Base-by-base conservation (phyloP, 2,888 invertebrate genomes). In the Leucania comma region DNA sequence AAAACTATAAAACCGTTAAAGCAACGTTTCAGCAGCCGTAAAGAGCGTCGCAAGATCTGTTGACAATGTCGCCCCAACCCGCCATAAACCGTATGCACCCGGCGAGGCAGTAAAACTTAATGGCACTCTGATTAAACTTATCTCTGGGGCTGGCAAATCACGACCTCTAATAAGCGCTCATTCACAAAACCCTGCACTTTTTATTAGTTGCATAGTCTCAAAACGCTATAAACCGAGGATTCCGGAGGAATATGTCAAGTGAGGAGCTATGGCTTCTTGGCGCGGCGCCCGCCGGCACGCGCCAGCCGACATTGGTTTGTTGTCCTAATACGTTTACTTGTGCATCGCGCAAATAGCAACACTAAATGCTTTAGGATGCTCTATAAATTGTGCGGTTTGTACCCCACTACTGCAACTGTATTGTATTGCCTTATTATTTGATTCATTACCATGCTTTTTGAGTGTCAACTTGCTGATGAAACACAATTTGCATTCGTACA, bases 1-100 rank as follows among this genome's bases (percentile, higher is more conserved):
- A 93, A 95, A 95, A 95, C 95, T 95, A 96, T 96, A 96, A 96
- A 96, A 96, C 94, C 92, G 95, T 95, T 95, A 95, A 95, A 95
- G 95, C 93, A 95, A 94, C 95, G 94, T 95, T 95, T 95, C 95
- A 95, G 93, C 93, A 94, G 95, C 94, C 90, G 95, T 96, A 95
- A 96, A 95, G 95, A 95, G 93, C 93, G 93, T 93, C 93, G 93
- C 94, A 92, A 94, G 95, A 95, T 95, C 95, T 95, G 95, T 96
- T 95, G 96, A 96, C 96, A 96, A 95, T 95, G 96, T 96, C 95
- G 93, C 92, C 92, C 91, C 90, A 86, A 89, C 88, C 92, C 93
- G 91, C 95, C 89, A 94, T 96, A 96, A 95, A 95, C 91, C 95
- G 95, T 95, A 95, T 95, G 96, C 95, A 95, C 91, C 95, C 93